Evolutionary conservation across 2,888 invertebrate species (phyloP).

Genomic region (Drosophila rellima): DNA sequence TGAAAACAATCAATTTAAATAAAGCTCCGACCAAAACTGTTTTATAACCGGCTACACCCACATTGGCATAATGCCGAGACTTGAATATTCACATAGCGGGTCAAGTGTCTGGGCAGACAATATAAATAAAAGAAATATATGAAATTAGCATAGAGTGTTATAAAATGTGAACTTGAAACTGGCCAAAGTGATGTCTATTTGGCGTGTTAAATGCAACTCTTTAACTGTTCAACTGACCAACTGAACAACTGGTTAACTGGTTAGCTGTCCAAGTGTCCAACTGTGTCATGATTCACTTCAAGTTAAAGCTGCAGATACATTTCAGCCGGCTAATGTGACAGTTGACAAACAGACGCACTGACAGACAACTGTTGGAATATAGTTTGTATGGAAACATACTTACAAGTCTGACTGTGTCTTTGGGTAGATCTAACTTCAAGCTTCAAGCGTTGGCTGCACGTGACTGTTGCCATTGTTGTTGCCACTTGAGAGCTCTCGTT

Average conservation of each 20-base stretch:
- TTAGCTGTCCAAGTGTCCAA: conserved; percentile 39
- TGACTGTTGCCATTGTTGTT: conserved; percentile 59
- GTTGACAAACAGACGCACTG: conserved; percentile 38
- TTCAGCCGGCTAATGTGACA: conserved; percentile 60
- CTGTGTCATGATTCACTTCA: conserved; percentile 73
- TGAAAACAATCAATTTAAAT: conserved; percentile 43
- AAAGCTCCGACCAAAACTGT: conserved; percentile 42
- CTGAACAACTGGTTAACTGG: not conserved
- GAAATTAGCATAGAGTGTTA: conserved; percentile 67
- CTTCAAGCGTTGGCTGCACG: conserved; percentile 59
- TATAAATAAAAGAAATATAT: conserved; percentile 11
- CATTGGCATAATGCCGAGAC: conserved; percentile 57
- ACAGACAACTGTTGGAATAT: not conserved
- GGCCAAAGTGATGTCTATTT: conserved; percentile 30
- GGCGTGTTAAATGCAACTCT: conserved; percentile 30
- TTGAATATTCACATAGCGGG: conserved; percentile 41
- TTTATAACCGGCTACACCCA: conserved; percentile 68
- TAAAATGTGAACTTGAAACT: conserved; percentile 72
- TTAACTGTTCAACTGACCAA: conserved; percentile 14
- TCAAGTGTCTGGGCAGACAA: conserved; percentile 41
- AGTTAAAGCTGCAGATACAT: conserved; percentile 53
- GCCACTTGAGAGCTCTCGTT: conserved; percentile 38
- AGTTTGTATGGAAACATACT: not conserved
- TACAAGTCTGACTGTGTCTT: not conserved
- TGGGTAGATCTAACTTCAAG: conserved; percentile 19